These are phyloP conservation scores for Paralichthys olivaceus DNA, from an alignment of 2,113 vertebrate genomes.

Conservation along the genomic window DNA sequence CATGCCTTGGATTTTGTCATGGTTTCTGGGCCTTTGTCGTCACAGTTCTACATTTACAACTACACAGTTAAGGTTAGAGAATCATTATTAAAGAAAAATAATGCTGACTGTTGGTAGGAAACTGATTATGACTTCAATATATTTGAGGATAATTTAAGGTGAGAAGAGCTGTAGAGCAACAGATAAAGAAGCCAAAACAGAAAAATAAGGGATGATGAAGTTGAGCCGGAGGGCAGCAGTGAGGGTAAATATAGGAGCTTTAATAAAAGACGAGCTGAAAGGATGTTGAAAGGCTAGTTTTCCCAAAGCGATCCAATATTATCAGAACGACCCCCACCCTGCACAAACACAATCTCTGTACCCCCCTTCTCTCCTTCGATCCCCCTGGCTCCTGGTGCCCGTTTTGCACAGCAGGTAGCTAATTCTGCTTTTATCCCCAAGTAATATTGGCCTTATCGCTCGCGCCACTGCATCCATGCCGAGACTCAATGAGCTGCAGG, in stretches of 20 bases:
- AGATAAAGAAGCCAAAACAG: background rate
- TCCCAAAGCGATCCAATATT: constrained; percentile 65
- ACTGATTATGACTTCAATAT: background rate
- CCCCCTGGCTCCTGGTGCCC: constrained; percentile 50
- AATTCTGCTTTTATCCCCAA: constrained; percentile 77
- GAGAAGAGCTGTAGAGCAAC: background rate
- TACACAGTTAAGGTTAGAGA: too few relatives aligned
- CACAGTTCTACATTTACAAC: too few relatives aligned
- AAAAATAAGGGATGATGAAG: constrained; percentile 6
- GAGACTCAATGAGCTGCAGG: constrained; percentile 48
- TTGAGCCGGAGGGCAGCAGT: constrained; percentile 8
- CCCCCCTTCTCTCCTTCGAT: constrained; percentile 22
- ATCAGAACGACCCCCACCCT: constrained; percentile 19
- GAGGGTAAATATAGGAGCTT: constrained; percentile 1
- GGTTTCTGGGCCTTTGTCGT: too few relatives aligned
- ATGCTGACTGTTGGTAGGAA: background rate
- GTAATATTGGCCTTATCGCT: constrained; percentile 78
- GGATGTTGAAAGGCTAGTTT: constrained; percentile 41
- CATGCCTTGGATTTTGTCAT: too few relatives aligned
- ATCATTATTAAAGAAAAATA: background rate
- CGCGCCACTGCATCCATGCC: constrained; percentile 56
- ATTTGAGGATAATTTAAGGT: background rate
- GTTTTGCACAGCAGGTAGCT: constrained; percentile 73
- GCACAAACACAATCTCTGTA: background rate
- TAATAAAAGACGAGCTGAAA: constrained; percentile 10